Conservation (phyloP, 2,888 invertebrate genomes). For the Diploptera punctata region DNA sequence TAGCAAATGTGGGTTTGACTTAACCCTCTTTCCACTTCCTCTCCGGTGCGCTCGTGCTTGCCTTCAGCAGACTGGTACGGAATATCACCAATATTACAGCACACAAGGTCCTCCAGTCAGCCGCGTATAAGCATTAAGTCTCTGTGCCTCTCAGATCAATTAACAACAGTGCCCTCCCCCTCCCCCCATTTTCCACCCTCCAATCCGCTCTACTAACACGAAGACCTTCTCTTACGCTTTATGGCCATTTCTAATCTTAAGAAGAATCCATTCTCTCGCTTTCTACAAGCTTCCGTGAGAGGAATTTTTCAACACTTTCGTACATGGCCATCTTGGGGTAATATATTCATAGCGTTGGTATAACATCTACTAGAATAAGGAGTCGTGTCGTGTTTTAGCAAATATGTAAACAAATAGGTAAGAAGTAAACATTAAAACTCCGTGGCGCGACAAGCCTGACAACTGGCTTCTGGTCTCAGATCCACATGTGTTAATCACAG, state of each 20-base stretch:
- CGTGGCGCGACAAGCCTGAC: too few relatives aligned
- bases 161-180: conserved; percentile 40
- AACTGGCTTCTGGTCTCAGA: too few relatives aligned
- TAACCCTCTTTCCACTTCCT: conserved; percentile 4
- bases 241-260: conserved; percentile 27
- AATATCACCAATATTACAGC: conserved; percentile 40
- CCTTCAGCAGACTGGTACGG: conserved; percentile 33
- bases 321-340: background rate
- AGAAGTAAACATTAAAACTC: too few relatives aligned
- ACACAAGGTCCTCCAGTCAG: conserved; percentile 33
- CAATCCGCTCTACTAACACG: conserved; percentile 39
- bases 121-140: conserved; percentile 40
- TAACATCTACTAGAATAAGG: too few relatives aligned
- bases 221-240: conserved; percentile 23
- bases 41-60: background rate
- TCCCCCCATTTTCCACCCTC: conserved; percentile 29
- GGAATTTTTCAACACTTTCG: background rate
- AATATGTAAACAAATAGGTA: too few relatives aligned
- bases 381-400: too few relatives aligned
- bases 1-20: conserved; percentile 14
- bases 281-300: conserved; percentile 5
- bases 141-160: conserved; percentile 39
- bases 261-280: too few relatives aligned
- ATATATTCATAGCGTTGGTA: too few relatives aligned
- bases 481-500: too few relatives aligned